Base-by-base conservation (phyloP, 2,888 invertebrate species). In the Lamproptera curius region DNA sequence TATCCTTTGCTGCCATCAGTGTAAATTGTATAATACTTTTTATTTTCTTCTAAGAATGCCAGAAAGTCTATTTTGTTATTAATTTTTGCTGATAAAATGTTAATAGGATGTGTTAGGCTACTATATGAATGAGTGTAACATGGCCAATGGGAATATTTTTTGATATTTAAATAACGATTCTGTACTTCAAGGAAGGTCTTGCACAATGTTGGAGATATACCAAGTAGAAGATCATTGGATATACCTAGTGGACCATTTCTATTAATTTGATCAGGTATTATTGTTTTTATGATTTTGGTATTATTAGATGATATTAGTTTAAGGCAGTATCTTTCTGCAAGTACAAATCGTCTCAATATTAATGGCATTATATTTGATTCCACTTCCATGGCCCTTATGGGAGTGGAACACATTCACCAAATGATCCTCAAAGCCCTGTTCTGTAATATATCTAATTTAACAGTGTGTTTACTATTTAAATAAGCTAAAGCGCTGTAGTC, bases 401-500 rank as follows among this genome's bases (percentile, higher is more conserved):
- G 31, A 31, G 31, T 40, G 2, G 46, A 38, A 4, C 40, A 15
- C n/a, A 40, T 23, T 13, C n/a, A n/a, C n/a, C n/a, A n/a, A n/a
- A n/a, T n/a, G n/a, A n/a, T n/a, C n/a, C n/a, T n/a, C n/a, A n/a
- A n/a, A n/a, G n/a, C n/a, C n/a, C n/a, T n/a, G n/a, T n/a, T n/a
- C n/a, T n/a, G n/a, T n/a, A n/a, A n/a, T n/a, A n/a, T n/a, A n/a
- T n/a, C n/a, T n/a, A n/a, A n/a, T n/a, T n/a, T n/a, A n/a, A n/a
- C n/a, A n/a, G n/a, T n/a, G n/a, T n/a, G n/a, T n/a, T n/a, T n/a
- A n/a, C n/a, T n/a, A n/a, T n/a, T n/a, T n/a, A 28, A n/a, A 31
- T 38, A 45, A 4, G 13, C 16, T 9, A 39, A 23, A 23, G 34
- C 20, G 17, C 46, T 34, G 16, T 46, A 39, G 10, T 46, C 46